Evolutionary conservation across 2,888 invertebrate genomes (phyloP).

Genomic region (Lithodes maja): DNA sequence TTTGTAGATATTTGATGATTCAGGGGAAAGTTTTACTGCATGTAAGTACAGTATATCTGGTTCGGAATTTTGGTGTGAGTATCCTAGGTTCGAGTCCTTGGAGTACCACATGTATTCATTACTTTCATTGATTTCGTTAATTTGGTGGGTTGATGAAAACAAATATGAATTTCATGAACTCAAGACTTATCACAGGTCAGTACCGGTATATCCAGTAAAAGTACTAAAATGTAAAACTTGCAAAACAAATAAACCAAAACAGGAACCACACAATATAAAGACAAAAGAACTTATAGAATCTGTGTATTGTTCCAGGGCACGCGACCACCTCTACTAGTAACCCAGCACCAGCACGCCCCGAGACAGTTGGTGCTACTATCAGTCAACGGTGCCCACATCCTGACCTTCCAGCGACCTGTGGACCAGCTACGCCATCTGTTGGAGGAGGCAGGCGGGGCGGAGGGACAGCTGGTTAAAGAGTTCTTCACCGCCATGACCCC

Average conservation of each 20-base stretch:
- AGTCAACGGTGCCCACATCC: slow-evolving; percentile 88
- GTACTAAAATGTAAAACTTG: too few species aligned
- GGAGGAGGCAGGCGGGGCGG: slow-evolving; percentile 88
- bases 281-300: too few species aligned
- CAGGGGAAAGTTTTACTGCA: neutral
- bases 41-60: neutral
- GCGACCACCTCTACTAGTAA: slow-evolving; percentile 82
- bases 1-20: neutral
- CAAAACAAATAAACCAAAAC: too few species aligned
- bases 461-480: slow-evolving; percentile 87
- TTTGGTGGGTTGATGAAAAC: too few species aligned
- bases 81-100: too few species aligned
- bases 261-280: too few species aligned
- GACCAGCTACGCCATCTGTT: slow-evolving; percentile 90
- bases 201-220: too few species aligned
- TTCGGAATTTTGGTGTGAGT: neutral
- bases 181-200: too few species aligned
- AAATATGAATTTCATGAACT: too few species aligned
- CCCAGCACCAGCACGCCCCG: slow-evolving; percentile 83
- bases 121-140: too few species aligned
- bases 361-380: slow-evolving; percentile 90
- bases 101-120: too few species aligned
- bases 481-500: slow-evolving; percentile 88
- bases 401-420: slow-evolving; percentile 88
- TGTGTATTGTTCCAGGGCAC: slow-evolving; percentile 70